Evolutionary conservation across 2,888 invertebrate genomes (phyloP).

Genomic region (Acrocyrtus sp.): DNA sequence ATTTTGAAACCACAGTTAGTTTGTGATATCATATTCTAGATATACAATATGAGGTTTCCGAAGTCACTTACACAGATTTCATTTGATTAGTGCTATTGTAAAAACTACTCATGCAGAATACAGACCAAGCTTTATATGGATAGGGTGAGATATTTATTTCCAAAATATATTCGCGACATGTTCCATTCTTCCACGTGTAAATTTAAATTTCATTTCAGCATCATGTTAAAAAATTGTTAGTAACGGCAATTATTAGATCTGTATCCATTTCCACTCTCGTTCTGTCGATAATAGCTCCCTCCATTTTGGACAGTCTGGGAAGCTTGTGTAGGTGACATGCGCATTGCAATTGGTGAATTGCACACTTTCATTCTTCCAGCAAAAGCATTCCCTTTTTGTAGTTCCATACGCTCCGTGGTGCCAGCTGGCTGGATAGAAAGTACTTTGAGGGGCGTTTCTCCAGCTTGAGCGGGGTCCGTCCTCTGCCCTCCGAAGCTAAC

Average conservation of each 20-base stretch:
- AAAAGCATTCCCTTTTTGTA: slow-evolving; percentile 24
- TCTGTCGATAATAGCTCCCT: background rate
- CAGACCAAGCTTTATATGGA: too few species aligned
- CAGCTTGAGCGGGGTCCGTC: slow-evolving; percentile 29
- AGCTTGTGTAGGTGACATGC: background rate
- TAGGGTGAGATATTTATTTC: too few species aligned
- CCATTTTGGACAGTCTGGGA: background rate
- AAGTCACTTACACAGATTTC: too few species aligned
- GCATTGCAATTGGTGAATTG: slow-evolving; percentile 13
- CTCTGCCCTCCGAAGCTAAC: slow-evolving; percentile 54
- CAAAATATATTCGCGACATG: too few species aligned
- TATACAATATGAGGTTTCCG: too few species aligned
- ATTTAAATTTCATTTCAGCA: background rate
- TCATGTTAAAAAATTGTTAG: background rate
- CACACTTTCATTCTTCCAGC: slow-evolving; percentile 40
- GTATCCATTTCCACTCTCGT: background rate
- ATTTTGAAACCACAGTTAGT: too few species aligned
- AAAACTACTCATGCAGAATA: too few species aligned
- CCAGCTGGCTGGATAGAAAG: slow-evolving; percentile 48
- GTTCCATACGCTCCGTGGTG: slow-evolving; percentile 21
- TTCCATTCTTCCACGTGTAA: background rate
- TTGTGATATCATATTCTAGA: too few species aligned
- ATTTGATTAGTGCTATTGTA: too few species aligned
- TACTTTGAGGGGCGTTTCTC: slow-evolving; percentile 53
- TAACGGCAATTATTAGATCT: background rate